Base-by-base conservation (phyloP, 1,140 invertebrate species). In the Nephila pilipes region DNA sequence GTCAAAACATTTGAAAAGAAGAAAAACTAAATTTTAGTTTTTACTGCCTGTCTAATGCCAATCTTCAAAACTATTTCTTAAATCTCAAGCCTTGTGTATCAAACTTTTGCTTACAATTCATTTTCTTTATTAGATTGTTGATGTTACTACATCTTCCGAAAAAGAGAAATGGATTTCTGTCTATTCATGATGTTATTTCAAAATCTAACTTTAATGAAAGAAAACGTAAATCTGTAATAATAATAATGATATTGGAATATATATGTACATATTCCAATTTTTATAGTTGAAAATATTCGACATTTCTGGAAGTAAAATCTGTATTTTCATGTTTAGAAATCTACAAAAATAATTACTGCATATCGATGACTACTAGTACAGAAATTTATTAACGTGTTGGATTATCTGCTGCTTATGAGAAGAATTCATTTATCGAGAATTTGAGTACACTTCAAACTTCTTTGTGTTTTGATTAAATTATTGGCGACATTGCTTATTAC, bases 71-170 rank as follows among this genome's bases (percentile, higher is more conserved):
- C 25, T 29, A 16, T 25, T 69, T 29, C 29, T 29, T 69, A 12
- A 25, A 69, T 16, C 65, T 69, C 65, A 69, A 69, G 10, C 65
- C 32, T 69, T 25, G 32, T 4, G 25, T 69, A 16, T n/a, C 65
- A 32, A 69, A 69, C 29, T 69, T 69, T 63, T 29, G 29, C n/a
- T n/a, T n/a, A n/a, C 32, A 69, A 69, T 69, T 69, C 65, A 69
- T 65, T 69, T 69, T 69, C 65, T 69, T 69, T 69, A 69, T 69
- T 10, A 14, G 25, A 32, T 2, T 69, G 65, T 32, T 69, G 65
- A 32, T 12, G 65, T 69, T 16, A 25, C 65, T 32, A 2, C 65
- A 14, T 69, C 65, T 46, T 46, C 60, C 6, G 60, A 22, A 63
- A n/a, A 22, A 22, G 25, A 6, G 29, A 69, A 25, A 69, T 69